Conservation (phyloP, 1,140 invertebrate genomes). For the Orius laevigatus region DNA sequence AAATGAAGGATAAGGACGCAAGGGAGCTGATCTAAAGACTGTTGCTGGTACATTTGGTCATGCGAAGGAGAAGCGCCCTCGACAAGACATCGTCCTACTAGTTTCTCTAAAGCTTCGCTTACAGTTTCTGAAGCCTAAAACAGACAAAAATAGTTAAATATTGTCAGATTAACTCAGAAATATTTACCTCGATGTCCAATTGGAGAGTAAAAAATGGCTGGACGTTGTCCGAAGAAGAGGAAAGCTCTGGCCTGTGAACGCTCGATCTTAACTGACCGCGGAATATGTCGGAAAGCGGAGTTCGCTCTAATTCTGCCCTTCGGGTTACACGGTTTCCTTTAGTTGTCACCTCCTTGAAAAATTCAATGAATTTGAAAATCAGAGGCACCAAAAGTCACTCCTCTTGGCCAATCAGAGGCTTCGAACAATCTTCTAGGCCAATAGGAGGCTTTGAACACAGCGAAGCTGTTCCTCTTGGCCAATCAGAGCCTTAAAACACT, state of each 20-base stretch:
- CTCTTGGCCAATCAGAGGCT: too few relatives aligned
- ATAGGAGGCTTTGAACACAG: too few relatives aligned
- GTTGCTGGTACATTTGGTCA: constrained; percentile 70
- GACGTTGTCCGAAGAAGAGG: constrained; percentile 52
- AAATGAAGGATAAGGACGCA: constrained; percentile 63
- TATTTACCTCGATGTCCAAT: constrained; percentile 75
- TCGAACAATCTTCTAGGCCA: too few relatives aligned
- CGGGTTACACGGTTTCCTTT: constrained; percentile 75
- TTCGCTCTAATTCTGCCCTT: constrained; percentile 59
- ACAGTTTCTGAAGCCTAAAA: constrained; percentile 63
- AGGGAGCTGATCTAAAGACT: constrained; percentile 68
- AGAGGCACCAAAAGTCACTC: too few relatives aligned
- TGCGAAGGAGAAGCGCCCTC: constrained; percentile 64
- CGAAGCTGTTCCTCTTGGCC: too few relatives aligned
- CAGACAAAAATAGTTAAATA: constrained; percentile 19
- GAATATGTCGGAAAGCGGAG: constrained; percentile 86
- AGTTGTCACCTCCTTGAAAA: constrained; percentile 32
- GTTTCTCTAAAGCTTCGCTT: constrained; percentile 65
- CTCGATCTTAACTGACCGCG: constrained; percentile 74
- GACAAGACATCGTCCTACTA: constrained; percentile 65
- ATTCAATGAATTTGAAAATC: too few relatives aligned
- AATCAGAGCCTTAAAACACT: too few relatives aligned
- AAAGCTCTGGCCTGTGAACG: constrained; percentile 50
- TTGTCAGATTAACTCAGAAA: not conserved
- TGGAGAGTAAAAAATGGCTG: constrained; percentile 89